These are phyloP conservation scores for Agapornis roseicollis DNA, from an alignment of 2,113 vertebrate species.

Conservation along the genomic window DNA sequence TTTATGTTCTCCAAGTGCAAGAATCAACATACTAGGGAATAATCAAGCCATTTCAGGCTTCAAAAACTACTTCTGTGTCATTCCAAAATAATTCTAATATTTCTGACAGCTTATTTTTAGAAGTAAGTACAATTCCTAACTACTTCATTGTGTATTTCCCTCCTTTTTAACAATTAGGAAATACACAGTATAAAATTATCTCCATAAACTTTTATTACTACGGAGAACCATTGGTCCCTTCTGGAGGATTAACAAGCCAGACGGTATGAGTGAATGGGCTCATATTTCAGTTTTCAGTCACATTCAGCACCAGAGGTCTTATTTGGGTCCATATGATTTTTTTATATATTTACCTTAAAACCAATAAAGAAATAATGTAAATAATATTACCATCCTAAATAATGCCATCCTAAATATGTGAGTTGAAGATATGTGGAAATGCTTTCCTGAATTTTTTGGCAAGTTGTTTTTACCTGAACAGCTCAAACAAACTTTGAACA, in stretches of 20 bases:
- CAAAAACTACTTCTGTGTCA: background rate
- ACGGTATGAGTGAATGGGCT: conserved; percentile 1
- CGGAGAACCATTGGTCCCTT: conserved; percentile 14
- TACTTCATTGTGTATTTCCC: background rate
- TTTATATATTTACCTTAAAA: conserved; percentile 19
- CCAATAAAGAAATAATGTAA: background rate
- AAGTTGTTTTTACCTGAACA: background rate
- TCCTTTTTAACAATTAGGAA: conserved; percentile 16
- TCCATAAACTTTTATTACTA: conserved; percentile 1
- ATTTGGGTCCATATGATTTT: background rate
- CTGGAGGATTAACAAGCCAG: conserved; percentile 50
- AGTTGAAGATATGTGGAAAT: background rate
- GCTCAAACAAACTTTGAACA: background rate
- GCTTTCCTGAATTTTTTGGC: background rate
- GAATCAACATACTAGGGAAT: background rate
- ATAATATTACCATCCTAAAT: background rate
- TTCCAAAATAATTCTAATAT: background rate
- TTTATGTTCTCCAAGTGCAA: conserved; percentile 21
- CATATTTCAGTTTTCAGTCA: conserved; percentile 60
- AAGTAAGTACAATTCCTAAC: background rate
- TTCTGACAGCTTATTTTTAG: background rate
- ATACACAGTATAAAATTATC: background rate
- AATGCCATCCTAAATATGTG: background rate
- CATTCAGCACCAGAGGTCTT: background rate
- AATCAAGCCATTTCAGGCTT: conserved; percentile 7